Conservation (phyloP, 2,888 invertebrate species). For the Incurvaria masculella region DNA sequence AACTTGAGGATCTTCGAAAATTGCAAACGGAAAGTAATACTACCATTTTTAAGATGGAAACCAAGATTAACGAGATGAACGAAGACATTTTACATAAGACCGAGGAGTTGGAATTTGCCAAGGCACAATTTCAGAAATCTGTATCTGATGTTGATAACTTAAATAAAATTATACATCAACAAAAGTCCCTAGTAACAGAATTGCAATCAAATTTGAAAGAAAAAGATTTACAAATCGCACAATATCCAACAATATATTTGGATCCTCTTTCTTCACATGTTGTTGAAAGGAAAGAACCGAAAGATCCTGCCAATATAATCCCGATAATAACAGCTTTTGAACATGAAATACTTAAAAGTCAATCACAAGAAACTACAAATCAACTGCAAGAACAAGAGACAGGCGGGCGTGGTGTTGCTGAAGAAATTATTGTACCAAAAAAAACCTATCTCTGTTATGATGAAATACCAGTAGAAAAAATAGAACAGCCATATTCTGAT, state of each 20-base stretch:
- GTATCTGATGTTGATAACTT: slow-evolving; percentile 4
- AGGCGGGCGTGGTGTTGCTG: slow-evolving; percentile 23
- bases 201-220: background rate
- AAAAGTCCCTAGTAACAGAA: slow-evolving; percentile 2
- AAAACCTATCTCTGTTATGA: slow-evolving; percentile 54
- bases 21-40: slow-evolving; percentile 26
- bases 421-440: slow-evolving; percentile 46
- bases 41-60: slow-evolving; percentile 26
- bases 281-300: slow-evolving; percentile 22
- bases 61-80: slow-evolving; percentile 33
- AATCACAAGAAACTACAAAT: slow-evolving; percentile 14
- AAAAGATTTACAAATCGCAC: background rate
- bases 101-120: slow-evolving; percentile 7
- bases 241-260: slow-evolving; percentile 10
- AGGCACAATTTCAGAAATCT: slow-evolving; percentile 10
- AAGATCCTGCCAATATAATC: no score
- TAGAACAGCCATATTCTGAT: background rate
- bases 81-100: slow-evolving; percentile 22
- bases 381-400: slow-evolving; percentile 12
- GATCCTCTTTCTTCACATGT: slow-evolving; percentile 43
- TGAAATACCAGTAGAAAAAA: slow-evolving; percentile 22
- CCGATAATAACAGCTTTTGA: slow-evolving; percentile 25
- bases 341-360: slow-evolving; percentile 22
- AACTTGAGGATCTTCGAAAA: slow-evolving; percentile 35
- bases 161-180: background rate